Base-by-base conservation (phyloP, 2,888 invertebrate genomes). In the Acleris holmiana region DNA sequence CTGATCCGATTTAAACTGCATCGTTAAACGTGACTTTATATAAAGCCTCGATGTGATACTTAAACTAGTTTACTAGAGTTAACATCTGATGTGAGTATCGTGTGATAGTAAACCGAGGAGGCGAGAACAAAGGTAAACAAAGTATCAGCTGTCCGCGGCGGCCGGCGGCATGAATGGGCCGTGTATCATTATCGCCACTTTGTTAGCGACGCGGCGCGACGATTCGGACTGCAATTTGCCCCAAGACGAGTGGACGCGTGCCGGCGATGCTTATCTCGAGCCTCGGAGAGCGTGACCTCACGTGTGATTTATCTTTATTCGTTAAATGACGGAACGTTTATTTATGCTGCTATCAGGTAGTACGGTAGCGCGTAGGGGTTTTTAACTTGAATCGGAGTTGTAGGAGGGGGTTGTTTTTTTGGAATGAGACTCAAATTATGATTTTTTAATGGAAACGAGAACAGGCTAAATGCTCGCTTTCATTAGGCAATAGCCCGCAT, bases 161-260 rank as follows among this genome's bases (percentile, higher is more conserved):
- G 68, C 68, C 66, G 65, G 68, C 67, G 70, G 70, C 72, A 77
- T 79, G 78, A 79, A 78, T 78, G 77, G 73, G 72, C 72, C 82
- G 83, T 84, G 86, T 89, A 88, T 89, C 84, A 82, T 89, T 89
- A 88, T 89, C 84, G 82, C 80, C 80, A 80, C 86, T 82, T 81
- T 78, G 83, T 81, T 80, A 84, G 79, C 77, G 79, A 77, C 71
- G n/a, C n/a, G n/a, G n/a, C n/a, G 70, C 71, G 74, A 70, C 77
- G 82, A 76, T 80, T 84, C 81, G 83, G 81, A 85, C 85, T 84
- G 86, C 85, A 88, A 89, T 89, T 89, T 88, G 79, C 81, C 53
- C 41, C 53, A 49, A 65, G 60, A 65, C 55, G 46, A 29, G 60
- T 53, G 53, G 35, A 35, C 35, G 63, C 63, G 58, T 65, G 59